Evolutionary conservation across 2,888 invertebrate genomes (phyloP).

Genomic region (Rhamnusium bicolor): DNA sequence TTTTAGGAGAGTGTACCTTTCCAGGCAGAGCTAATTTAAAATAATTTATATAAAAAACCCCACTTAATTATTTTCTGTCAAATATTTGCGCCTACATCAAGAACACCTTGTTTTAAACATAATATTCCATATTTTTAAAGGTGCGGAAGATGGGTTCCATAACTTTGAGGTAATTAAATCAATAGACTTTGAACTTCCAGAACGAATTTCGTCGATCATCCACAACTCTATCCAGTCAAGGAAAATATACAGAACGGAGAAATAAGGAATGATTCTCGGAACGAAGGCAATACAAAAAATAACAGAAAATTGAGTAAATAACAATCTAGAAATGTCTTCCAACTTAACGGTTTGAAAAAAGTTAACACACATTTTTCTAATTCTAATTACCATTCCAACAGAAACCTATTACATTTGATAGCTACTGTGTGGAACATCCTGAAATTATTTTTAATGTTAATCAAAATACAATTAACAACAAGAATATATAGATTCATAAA

Average conservation of each 20-base stretch:
- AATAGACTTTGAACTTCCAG: background rate
- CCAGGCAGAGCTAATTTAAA: too few species aligned
- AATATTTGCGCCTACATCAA: too few species aligned
- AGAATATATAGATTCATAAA: background rate
- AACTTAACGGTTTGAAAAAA: background rate
- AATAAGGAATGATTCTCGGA: background rate
- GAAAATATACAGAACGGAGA: too few species aligned
- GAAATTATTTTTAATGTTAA: background rate
- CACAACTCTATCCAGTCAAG: too few species aligned
- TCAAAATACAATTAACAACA: background rate
- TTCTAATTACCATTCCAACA: conserved; percentile 23
- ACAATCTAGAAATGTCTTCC: background rate
- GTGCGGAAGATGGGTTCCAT: background rate
- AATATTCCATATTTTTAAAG: too few species aligned
- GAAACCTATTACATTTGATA: conserved; percentile 26
- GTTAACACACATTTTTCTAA: background rate
- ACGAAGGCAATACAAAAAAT: background rate
- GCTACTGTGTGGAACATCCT: background rate
- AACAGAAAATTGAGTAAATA: background rate
- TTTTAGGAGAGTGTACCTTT: too few species aligned
- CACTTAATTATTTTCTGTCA: too few species aligned
- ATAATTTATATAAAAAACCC: too few species aligned
- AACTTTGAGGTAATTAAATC: background rate
- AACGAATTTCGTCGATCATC: background rate
- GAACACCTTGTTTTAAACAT: too few species aligned